Evolutionary conservation across 2,113 vertebrate species (phyloP), one percentile per base, ranked within the genome.

Genomic region (Malurus alboscapulatus): DNA sequence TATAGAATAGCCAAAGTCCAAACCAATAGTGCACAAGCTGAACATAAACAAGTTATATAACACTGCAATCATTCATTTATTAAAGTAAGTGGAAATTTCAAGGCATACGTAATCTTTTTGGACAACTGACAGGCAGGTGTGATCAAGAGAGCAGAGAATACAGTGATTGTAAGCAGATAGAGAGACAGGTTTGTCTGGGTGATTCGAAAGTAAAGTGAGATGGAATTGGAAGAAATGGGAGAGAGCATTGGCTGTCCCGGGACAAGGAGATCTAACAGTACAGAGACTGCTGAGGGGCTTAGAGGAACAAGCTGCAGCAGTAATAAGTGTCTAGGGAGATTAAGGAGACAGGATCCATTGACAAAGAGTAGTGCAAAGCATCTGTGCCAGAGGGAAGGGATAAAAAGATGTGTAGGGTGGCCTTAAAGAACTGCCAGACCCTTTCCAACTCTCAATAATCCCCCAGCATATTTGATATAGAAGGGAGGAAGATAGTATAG

Each of bases 41-140:
- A 96, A 93, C 90, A 93, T 67, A 96, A 96, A 96, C 96, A 96
- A 94, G 92, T 95, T 96, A 96, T 81, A 80, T 96, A 96, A 96
- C 26, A 12, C 40, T 80, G 90, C 75, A 93, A 96, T 94, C 88
- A 74, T 85, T 94, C 72, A 54, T 93, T 92, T 94, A 90, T 80
- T 95, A 66, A 93, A 95, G 83, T 72, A 86, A 95, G 79, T 95
- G 88, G 93, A 94, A 95, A 96, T 92, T 88, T 86, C 83, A 82
- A 95, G 68, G 47, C 6, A 7, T 74, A 84, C 2, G 83, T 94
- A 94, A 96, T 96, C 90, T 93, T 94, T 93, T 88, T 96, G 95
- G 95, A 95, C 72, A 80, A 95, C 85, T 96, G 90, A 95, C 93
- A 96, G 90, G 88, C 93, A 96, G 96, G 92, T 96, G 96, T 95